phyloP scores from a whole-genome alignment of 2,888 invertebrate species.

The Megastigmus dorsalis region DNA sequence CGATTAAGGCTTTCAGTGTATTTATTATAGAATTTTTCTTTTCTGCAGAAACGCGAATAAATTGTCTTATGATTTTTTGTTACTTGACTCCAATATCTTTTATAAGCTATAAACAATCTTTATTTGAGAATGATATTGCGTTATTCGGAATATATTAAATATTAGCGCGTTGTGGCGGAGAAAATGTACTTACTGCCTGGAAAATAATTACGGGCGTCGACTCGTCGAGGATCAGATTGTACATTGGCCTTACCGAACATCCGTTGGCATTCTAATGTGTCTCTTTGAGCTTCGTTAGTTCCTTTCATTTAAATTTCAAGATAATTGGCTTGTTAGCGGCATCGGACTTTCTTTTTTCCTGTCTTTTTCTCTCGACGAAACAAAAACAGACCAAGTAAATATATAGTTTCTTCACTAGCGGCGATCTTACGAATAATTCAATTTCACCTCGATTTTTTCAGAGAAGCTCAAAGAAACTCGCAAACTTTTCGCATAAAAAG shows the following conservation, averaged over 20 bases:
- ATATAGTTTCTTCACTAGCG: no score
- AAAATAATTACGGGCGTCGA: constrained; percentile 9
- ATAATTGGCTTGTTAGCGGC: constrained; percentile 19
- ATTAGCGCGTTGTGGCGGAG: background rate
- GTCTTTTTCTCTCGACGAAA: background rate
- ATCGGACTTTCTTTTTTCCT: constrained; percentile 5
- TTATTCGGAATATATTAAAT: no score
- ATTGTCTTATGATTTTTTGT: no score
- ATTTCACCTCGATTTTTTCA: no score
- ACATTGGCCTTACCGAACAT: constrained; percentile 22
- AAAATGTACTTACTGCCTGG: background rate
- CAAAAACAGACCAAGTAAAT: no score
- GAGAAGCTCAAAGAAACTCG: constrained; percentile 32
- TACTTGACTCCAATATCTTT: no score
- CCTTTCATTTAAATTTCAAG: background rate
- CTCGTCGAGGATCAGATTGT: constrained; percentile 9
- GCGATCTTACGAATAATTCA: no score
- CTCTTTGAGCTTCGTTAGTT: constrained; percentile 44
- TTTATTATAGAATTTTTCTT: no score
- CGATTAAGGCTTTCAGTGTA: no score
- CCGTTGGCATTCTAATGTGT: constrained; percentile 5
- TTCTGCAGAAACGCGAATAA: no score
- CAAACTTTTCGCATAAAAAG: constrained; percentile 6
- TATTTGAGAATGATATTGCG: no score
- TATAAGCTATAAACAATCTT: no score